A percentile compares a stretch with the other conserved stretches of the same genome.
These are phyloP conservation scores for Nephrotoma flavescens DNA, from an alignment of 2,888 invertebrate genomes.

Conservation along the genomic window DNA sequence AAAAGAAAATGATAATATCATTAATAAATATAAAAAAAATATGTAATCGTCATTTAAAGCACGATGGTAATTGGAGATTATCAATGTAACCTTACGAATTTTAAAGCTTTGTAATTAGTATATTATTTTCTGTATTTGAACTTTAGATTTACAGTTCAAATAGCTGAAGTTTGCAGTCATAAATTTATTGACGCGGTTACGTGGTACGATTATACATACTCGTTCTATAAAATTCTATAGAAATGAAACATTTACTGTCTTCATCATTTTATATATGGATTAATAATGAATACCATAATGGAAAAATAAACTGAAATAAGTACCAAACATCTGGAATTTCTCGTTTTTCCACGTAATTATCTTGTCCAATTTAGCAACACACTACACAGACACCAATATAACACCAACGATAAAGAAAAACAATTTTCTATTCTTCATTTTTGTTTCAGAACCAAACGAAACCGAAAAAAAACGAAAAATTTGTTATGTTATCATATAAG, in stretches of 20 bases:
- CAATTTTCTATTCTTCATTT: background rate
- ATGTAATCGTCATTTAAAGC: background rate
- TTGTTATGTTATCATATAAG: background rate
- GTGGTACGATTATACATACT: background rate
- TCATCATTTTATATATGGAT: background rate
- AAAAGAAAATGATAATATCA: background rate
- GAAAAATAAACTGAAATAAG: background rate
- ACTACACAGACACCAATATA: background rate
- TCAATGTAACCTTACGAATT: background rate
- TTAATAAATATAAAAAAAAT: background rate
- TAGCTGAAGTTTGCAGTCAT: background rate
- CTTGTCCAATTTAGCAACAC: background rate
- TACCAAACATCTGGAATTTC: background rate
- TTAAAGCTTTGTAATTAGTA: background rate
- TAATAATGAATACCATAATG: background rate
- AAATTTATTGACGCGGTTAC: background rate
- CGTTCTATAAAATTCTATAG: background rate
- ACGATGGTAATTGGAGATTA: background rate
- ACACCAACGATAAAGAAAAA: background rate
- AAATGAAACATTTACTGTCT: background rate
- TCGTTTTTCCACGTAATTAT: background rate
- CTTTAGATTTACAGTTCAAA: background rate
- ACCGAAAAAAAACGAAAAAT: background rate
- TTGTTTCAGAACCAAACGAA: background rate
- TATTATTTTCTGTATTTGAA: background rate